Base-by-base conservation (phyloP, 2,113 vertebrate genomes). In the Tonatia bakeri region DNA sequence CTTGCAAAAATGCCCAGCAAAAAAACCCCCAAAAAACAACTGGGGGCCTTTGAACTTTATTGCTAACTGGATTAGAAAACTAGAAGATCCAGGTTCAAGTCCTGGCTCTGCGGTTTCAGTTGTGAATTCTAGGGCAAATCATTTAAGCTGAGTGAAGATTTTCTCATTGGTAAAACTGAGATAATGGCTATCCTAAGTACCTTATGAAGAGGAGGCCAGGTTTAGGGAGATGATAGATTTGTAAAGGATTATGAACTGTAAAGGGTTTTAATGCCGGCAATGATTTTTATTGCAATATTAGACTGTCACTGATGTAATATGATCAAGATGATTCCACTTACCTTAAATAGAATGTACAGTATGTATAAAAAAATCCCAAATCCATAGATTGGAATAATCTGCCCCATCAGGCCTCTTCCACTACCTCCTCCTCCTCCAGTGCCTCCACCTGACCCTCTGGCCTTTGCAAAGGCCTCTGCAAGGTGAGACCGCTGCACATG, bases 331-430 rank as follows among this genome's bases (percentile, higher is more conserved):
- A 59, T 65, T 22, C 40, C 73, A 94, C 98, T 98, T 98, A 99
- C 99, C 99, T 99, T 99, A 97, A 99, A 99, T 24, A 99, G 98
- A 94, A 99, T 99, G 96, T 99, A 99, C 13, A 99, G 83, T 95
- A 99, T 99, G 95, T 99, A 99, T 67, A 99, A 98, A 94, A 99
- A 98, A 90, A 99, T 99, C 54, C 99, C 99, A 97, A 99, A 99
- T 91, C 99, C 99, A 96, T 99, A 99, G 94, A 99, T 99, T 67
- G 99, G 99, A 90, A 99, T 99, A 75, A 99, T 99, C 97, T 99
- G 99, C 31, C 98, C 98, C 98, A 99, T 99, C 26, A 99, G 98
- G 94, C 99, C 99, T 98, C 99, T 98, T 79, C 99, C 99, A 38
- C 97, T 75, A 26, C 96, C 64, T 70, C 96, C 97, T 79, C 80